phyloP scores from a whole-genome alignment of 2,113 vertebrate genomes.

The Lepus europaeus region DNA sequence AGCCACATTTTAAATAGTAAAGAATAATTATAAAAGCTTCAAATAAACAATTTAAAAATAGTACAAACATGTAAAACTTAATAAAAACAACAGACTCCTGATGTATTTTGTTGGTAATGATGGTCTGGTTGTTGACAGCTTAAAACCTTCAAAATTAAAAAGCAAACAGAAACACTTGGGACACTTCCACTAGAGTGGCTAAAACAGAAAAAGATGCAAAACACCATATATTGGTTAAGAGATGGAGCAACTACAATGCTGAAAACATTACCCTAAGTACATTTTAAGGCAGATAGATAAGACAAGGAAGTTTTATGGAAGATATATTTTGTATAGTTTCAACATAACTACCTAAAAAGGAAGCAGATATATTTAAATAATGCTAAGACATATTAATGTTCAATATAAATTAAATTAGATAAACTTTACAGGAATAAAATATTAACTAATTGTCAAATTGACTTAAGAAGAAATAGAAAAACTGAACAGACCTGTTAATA shows the following conservation, averaged over 20 bases:
- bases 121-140: background rate
- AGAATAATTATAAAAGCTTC: background rate
- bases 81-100: background rate
- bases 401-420: conserved; percentile 29
- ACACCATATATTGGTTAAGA: background rate
- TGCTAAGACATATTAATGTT: conserved; percentile 10
- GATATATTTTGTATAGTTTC: conserved; percentile 23
- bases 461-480: conserved; percentile 46
- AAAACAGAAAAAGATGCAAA: conserved; percentile 28
- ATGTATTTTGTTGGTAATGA: background rate
- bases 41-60: conserved; percentile 35
- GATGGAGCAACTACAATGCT: background rate
- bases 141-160: conserved; percentile 48
- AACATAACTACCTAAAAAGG: conserved; percentile 12
- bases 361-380: background rate
- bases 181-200: background rate
- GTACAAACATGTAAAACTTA: conserved; percentile 10
- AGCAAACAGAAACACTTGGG: background rate
- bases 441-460: background rate
- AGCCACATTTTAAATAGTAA: background rate
- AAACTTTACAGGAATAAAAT: conserved; percentile 31
- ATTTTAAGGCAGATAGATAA: conserved; percentile 20
- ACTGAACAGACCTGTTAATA: background rate
- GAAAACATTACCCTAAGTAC: background rate
- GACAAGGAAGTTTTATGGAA: background rate